Evolutionary conservation across 2,888 invertebrate genomes (phyloP).

Genomic region (Eudemis profundana): DNA sequence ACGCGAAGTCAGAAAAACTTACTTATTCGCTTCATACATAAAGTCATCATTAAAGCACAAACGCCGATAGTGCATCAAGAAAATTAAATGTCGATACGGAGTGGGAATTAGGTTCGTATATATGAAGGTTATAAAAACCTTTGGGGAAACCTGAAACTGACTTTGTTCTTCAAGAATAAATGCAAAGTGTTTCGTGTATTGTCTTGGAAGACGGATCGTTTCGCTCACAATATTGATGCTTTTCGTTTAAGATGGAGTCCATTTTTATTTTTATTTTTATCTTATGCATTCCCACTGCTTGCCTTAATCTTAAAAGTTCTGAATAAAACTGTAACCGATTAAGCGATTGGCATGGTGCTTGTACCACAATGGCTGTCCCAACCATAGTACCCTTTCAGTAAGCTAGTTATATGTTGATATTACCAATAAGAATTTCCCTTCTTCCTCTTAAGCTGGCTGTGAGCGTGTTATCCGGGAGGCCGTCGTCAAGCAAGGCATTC

Average conservation of each 20-base stretch:
- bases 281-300: slow-evolving; percentile 9
- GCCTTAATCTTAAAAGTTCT: neutral
- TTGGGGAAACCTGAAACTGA: no score
- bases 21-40: no score
- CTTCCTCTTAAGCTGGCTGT: neutral
- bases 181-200: no score
- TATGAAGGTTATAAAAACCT: no score
- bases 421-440: slow-evolving; percentile 1
- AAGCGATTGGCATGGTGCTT: slow-evolving; percentile 7
- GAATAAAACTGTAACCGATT: slow-evolving; percentile 2
- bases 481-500: neutral
- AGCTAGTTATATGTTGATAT: neutral
- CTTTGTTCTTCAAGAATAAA: no score
- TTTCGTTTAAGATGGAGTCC: neutral
- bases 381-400: slow-evolving; percentile 9
- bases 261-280: neutral
- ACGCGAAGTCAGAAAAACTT: no score
- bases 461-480: slow-evolving; percentile 12
- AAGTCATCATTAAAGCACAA: no score
- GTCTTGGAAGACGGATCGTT: neutral
- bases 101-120: no score
- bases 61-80: no score
- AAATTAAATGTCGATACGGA: no score
- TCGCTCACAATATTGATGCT: slow-evolving; percentile 4
- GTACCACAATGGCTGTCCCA: slow-evolving; percentile 20